These are phyloP conservation scores for Torymus aiolomorphi DNA, from an alignment of 2,888 invertebrate genomes.

Conservation along the genomic window DNA sequence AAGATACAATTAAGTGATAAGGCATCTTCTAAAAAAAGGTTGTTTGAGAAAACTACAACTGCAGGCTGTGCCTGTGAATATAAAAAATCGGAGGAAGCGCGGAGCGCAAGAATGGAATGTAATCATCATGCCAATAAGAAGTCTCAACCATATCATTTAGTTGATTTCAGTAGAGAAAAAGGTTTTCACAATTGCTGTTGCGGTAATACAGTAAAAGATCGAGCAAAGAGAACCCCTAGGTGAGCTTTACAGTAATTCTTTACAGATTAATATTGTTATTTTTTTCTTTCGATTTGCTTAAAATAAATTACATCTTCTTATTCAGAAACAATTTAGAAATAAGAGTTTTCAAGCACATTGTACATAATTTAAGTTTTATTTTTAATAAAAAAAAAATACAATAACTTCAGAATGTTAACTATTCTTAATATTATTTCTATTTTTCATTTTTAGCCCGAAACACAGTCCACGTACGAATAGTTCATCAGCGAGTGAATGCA, in stretches of 20 bases:
- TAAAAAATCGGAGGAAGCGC: conserved; percentile 40
- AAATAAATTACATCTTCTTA: too few relatives aligned
- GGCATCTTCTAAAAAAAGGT: conserved; percentile 11
- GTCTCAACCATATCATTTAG: conserved; percentile 29
- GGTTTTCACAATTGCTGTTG: conserved; percentile 58
- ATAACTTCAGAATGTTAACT: background rate
- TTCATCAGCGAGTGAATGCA: conserved; percentile 47
- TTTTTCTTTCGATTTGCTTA: too few relatives aligned
- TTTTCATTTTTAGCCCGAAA: conserved; percentile 31
- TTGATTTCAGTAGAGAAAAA: conserved; percentile 21
- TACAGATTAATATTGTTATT: too few relatives aligned
- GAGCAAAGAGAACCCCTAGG: conserved; percentile 47
- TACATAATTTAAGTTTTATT: too few relatives aligned
- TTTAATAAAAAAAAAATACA: too few relatives aligned
- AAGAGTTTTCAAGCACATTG: too few relatives aligned
- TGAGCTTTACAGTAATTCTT: conserved; percentile 9
- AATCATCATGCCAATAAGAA: conserved; percentile 23
- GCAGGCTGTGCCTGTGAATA: conserved; percentile 36
- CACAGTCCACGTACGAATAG: background rate
- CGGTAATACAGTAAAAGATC: conserved; percentile 56
- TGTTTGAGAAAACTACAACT: conserved; percentile 15
- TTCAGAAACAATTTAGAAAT: too few relatives aligned
- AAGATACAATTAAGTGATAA: conserved; percentile 41
- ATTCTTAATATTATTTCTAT: background rate
- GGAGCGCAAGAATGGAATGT: conserved; percentile 10